Conservation (phyloP, 2,113 vertebrate genomes). For the Thamnaconus septentrionalis region DNA sequence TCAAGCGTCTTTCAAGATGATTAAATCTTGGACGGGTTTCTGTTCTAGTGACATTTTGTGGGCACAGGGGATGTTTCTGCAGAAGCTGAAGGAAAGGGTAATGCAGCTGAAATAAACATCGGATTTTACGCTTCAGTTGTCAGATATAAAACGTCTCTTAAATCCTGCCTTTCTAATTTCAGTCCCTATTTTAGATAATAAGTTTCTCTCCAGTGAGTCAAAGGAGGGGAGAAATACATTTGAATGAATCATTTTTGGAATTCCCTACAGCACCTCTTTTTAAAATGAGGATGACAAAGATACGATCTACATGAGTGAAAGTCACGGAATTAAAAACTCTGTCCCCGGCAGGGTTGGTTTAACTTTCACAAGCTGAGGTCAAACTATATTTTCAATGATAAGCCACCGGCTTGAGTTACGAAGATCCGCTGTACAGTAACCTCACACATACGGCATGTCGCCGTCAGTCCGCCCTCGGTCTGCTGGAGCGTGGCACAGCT, state of each 20-base stretch:
- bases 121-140: too few species aligned
- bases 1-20: not conserved
- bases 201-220: conserved; percentile 14
- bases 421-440: conserved; percentile 4
- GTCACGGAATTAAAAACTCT: conserved; percentile 26
- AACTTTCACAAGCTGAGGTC: conserved; percentile 15
- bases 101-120: conserved; percentile 2
- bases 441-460: conserved; percentile 2
- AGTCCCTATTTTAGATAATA: not conserved
- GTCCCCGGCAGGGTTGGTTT: not conserved
- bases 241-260: not conserved
- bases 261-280: conserved; percentile 17
- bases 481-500: conserved; percentile 17
- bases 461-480: conserved; percentile 27
- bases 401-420: conserved; percentile 10
- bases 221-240: not conserved
- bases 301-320: conserved; percentile 28
- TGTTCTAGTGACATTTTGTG: not conserved
- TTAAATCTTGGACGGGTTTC: too few species aligned
- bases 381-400: conserved; percentile 24
- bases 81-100: conserved; percentile 4
- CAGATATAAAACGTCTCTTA: not conserved
- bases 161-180: conserved; percentile 8
- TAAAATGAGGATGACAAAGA: conserved; percentile 33
- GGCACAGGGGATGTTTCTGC: conserved; percentile 3